Percentiles rank a stretch among this genome's conserved stretches.
Conservation (phyloP, 2,888 invertebrate species). For the Yponomeuta sedellus region DNA sequence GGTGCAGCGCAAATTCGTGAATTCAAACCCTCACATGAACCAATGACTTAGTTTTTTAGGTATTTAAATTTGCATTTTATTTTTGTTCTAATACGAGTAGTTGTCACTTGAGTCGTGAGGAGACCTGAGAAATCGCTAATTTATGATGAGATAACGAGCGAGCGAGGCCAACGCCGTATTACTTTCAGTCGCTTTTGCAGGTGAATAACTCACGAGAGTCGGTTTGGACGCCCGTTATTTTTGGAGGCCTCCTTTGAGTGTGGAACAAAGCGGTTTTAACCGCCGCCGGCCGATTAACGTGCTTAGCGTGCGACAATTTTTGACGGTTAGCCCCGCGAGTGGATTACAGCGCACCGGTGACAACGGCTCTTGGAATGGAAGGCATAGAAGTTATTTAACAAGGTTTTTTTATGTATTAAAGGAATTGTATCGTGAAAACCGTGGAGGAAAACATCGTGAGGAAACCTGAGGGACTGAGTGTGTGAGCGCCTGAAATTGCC, state of each 20-base stretch:
- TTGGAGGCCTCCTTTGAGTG: conserved; percentile 15
- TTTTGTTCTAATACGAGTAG: no score
- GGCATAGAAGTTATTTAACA: background rate
- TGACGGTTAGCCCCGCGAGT: conserved; percentile 15
- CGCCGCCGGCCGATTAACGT: background rate
- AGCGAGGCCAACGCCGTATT: conserved; percentile 5
- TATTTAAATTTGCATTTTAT: no score
- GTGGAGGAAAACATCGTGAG: no score
- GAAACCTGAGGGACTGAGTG: no score
- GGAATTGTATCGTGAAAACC: no score
- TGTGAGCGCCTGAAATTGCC: no score
- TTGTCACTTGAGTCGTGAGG: no score
- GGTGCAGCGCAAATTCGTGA: no score
- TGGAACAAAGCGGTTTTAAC: background rate
- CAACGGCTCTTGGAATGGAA: background rate
- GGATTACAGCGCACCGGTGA: conserved; percentile 11
- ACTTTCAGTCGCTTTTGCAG: conserved; percentile 14
- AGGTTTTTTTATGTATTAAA: no score
- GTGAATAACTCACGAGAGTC: conserved; percentile 16
- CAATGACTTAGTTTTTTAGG: no score
- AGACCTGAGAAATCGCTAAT: background rate
- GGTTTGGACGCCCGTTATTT: conserved; percentile 11
- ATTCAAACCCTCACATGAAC: no score
- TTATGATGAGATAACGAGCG: background rate
- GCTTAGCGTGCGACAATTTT: conserved; percentile 14